Conservation (phyloP, 2,888 invertebrate species). For the Cylloceria caligata region DNA sequence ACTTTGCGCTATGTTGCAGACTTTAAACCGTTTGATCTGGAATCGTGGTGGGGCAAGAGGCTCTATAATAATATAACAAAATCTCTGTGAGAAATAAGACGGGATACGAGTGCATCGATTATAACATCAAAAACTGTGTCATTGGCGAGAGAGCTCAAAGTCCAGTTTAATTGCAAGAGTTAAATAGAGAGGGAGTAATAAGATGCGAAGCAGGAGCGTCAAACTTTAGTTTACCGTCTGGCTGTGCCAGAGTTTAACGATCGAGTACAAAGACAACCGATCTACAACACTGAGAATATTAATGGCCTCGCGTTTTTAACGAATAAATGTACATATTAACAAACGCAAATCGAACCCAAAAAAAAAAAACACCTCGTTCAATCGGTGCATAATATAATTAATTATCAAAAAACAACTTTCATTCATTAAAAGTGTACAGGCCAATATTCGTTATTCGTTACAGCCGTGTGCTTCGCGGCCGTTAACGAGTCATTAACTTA, state of each 20-base stretch:
- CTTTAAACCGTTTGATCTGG: conserved; percentile 96
- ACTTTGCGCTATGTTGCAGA: conserved; percentile 85
- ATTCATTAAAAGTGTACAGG: conserved; percentile 13
- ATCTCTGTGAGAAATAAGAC: conserved; percentile 85
- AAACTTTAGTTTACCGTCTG: conserved; percentile 1
- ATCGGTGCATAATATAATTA: conserved; percentile 41
- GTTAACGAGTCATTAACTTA: conserved; percentile 58
- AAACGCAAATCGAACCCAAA: conserved; percentile 15
- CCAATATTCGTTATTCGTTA: conserved; percentile 46
- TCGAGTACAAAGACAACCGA: not conserved
- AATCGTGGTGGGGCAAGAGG: conserved; percentile 96
- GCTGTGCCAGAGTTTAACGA: conserved; percentile 5
- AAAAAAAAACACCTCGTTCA: conserved; percentile 30
- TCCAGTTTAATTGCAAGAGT: conserved; percentile 32
- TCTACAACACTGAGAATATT: conserved; percentile 19
- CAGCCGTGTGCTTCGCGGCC: conserved; percentile 42
- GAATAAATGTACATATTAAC: conserved; percentile 56
- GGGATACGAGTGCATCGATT: conserved; percentile 46
- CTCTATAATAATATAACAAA: conserved; percentile 94
- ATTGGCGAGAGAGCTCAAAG: conserved; percentile 56
- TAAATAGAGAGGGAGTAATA: conserved; percentile 10
- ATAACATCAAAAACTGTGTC: no score
- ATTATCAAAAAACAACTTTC: conserved; percentile 24
- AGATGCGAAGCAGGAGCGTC: conserved; percentile 25
- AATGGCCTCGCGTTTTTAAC: conserved; percentile 37